phyloP scores from a whole-genome alignment of 2,888 invertebrate genomes.

The Tetropium fuscum region DNA sequence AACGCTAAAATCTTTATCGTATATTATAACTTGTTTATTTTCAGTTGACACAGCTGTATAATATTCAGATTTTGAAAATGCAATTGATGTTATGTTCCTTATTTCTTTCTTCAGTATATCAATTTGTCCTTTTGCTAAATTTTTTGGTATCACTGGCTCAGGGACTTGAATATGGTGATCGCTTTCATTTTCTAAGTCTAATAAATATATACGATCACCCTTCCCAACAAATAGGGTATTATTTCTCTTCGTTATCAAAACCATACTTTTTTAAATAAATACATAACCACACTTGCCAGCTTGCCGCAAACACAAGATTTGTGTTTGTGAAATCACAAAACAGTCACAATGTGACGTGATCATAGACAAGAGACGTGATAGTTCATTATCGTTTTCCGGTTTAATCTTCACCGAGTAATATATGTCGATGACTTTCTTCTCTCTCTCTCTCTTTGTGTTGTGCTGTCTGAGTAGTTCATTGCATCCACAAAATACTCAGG shows the following conservation, averaged over 20 bases:
- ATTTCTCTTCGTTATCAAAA: conserved; percentile 35
- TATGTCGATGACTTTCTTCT: too few species aligned
- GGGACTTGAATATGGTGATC: conserved; percentile 37
- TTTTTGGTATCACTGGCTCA: conserved; percentile 38
- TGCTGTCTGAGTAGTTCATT: too few species aligned
- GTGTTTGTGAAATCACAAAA: too few species aligned
- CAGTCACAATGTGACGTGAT: too few species aligned
- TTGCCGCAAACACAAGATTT: too few species aligned
- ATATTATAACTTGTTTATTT: conserved; percentile 73
- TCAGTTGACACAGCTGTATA: conserved; percentile 73
- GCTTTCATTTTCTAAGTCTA: conserved; percentile 24
- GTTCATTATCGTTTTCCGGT: too few species aligned
- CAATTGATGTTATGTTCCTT: conserved; percentile 45
- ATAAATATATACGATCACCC: conserved; percentile 36
- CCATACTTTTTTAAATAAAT: conserved; percentile 32
- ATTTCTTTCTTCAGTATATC: conserved; percentile 34
- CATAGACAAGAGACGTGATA: too few species aligned
- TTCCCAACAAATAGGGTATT: conserved; percentile 32
- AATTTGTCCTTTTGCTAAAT: conserved; percentile 42
- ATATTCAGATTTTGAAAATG: conserved; percentile 64
- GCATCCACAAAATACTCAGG: too few species aligned
- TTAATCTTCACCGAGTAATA: too few species aligned
- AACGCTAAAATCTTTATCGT: conserved; percentile 65
- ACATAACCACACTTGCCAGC: too few species aligned
- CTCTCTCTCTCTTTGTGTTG: too few species aligned